Conservation (phyloP, 1,140 invertebrate species). For the Ylistrum balloti region DNA sequence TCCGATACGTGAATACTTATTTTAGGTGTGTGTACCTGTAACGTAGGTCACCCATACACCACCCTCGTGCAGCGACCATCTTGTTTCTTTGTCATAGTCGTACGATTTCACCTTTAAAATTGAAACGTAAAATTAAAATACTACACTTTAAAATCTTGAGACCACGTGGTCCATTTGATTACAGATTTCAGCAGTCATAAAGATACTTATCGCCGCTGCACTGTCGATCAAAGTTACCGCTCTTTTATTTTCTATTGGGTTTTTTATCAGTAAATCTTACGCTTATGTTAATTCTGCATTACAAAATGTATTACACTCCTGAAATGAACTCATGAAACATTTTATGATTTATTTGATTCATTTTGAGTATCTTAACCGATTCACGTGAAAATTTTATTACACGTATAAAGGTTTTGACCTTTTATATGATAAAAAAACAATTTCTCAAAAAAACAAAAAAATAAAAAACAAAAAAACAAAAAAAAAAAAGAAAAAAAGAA, state of each 20-base stretch:
- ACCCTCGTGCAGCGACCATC: neutral
- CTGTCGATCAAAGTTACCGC: neutral
- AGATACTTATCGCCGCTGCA: constrained; percentile 6
- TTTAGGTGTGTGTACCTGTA: neutral
- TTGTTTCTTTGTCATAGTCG: neutral
- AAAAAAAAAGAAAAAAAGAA: too few species aligned
- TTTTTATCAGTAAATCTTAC: constrained; percentile 13
- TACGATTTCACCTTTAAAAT: constrained; percentile 21
- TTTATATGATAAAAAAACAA: neutral
- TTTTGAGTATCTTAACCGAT: neutral
- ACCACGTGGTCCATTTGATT: neutral
- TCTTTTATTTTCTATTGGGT: neutral
- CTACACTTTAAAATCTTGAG: neutral
- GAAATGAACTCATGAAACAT: neutral
- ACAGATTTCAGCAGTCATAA: neutral
- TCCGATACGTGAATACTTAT: neutral
- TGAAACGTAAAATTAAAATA: constrained; percentile 20
- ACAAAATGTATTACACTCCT: neutral
- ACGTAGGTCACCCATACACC: neutral
- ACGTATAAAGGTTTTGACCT: neutral
- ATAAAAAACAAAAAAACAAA: too few species aligned
- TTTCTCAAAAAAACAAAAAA: too few species aligned
- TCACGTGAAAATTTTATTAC: neutral
- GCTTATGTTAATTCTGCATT: constrained; percentile 2
- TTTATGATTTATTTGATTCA: constrained; percentile 11